A percentile compares a stretch with the other conserved stretches of the same genome.
phyloP scores from a whole-genome alignment of 2,888 invertebrate genomes.

The Mystacides longicornis region DNA sequence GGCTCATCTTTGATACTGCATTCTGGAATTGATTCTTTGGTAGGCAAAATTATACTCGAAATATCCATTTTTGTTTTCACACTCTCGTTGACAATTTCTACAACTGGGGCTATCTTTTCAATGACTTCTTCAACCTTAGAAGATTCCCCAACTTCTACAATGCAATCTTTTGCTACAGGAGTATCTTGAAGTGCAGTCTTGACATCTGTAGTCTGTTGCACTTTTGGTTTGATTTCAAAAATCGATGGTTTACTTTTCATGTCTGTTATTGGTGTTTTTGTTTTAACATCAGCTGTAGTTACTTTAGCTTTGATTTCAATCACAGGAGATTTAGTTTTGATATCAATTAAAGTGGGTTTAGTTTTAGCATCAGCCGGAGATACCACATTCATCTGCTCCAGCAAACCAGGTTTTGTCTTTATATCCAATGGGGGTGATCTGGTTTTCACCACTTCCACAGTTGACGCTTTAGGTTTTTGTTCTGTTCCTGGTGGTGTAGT shows the following conservation, averaged over 20 bases:
- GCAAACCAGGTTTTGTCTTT: neutral
- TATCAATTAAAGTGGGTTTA: neutral
- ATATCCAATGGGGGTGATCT: neutral
- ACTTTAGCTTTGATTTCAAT: neutral
- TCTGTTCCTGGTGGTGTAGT: slow-evolving; percentile 20
- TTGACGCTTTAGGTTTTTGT: neutral
- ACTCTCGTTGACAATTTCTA: slow-evolving; percentile 30
- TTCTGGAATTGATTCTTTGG: slow-evolving; percentile 20
- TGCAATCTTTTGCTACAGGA: slow-evolving; percentile 18
- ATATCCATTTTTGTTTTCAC: slow-evolving; percentile 40
- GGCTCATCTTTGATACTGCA: slow-evolving; percentile 21
- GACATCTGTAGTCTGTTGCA: slow-evolving; percentile 33
- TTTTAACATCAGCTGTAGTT: neutral
- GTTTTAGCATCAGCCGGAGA: neutral
- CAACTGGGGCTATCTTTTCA: slow-evolving; percentile 35
- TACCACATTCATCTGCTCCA: neutral
- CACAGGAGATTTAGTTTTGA: neutral
- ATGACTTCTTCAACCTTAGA: slow-evolving; percentile 41
- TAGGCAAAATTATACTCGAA: slow-evolving; percentile 17
- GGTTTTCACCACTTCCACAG: neutral
- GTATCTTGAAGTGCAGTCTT: slow-evolving; percentile 34
- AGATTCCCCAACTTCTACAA: slow-evolving; percentile 6
- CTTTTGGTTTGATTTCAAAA: neutral
- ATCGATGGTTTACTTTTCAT: neutral
- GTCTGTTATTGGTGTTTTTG: neutral